These are phyloP conservation scores for Pandemis cinnamomeana DNA, from an alignment of 2,888 invertebrate species.

Conservation along the genomic window DNA sequence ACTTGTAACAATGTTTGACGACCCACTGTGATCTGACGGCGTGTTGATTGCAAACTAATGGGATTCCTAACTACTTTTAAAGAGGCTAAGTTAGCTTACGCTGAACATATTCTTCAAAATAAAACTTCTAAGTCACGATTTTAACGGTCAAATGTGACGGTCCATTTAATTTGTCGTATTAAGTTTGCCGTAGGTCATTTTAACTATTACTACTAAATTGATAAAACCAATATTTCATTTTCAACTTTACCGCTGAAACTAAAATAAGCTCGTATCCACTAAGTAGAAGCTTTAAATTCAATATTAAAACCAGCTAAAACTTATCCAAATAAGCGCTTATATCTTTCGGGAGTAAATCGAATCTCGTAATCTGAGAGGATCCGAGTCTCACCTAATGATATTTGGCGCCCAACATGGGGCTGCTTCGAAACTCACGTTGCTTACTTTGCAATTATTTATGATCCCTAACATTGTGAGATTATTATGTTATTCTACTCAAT, in stretches of 20 bases:
- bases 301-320: conserved; percentile 4
- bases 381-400: conserved; percentile 38
- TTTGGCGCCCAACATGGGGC: conserved; percentile 44
- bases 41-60: conserved; percentile 32
- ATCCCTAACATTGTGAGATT: not conserved
- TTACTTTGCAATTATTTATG: conserved; percentile 19
- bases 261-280: not conserved
- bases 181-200: too few relatives aligned
- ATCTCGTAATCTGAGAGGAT: conserved; percentile 49
- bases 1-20: conserved; percentile 42
- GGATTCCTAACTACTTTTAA: conserved; percentile 17
- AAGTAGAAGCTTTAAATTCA: not conserved
- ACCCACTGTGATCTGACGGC: conserved; percentile 28
- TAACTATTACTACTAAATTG: too few relatives aligned
- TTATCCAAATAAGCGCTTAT: conserved; percentile 38
- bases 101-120: too few relatives aligned
- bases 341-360: conserved; percentile 52
- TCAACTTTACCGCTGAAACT: not conserved
- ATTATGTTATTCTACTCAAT: not conserved
- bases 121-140: too few relatives aligned
- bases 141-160: too few relatives aligned
- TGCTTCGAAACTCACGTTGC: conserved; percentile 1
- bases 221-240: too few relatives aligned
- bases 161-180: too few relatives aligned
- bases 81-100: too few relatives aligned